These are phyloP conservation scores for Colistium nudipinnis DNA, from an alignment of 2,113 vertebrate species.

Conservation along the genomic window DNA sequence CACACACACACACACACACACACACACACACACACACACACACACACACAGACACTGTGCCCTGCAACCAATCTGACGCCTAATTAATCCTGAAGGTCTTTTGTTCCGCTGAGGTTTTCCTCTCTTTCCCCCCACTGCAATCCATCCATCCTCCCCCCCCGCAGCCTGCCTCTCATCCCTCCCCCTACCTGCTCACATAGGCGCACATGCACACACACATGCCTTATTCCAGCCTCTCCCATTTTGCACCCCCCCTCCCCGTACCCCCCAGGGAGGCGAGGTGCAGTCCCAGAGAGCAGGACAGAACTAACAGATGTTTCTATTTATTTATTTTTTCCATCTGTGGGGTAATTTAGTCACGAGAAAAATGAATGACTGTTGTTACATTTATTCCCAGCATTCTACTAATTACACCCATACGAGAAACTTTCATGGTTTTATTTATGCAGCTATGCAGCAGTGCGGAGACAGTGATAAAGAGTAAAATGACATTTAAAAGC, in stretches of 20 bases:
- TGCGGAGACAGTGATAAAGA: not conserved
- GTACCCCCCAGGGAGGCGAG: slow-evolving; percentile 47
- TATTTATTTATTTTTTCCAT: slow-evolving; percentile 12
- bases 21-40: too few species aligned
- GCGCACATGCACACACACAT: slow-evolving; percentile 2
- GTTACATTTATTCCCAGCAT: slow-evolving; percentile 39
- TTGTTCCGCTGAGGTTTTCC: slow-evolving; percentile 79
- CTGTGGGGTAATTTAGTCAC: slow-evolving; percentile 41
- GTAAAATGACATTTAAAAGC: not conserved
- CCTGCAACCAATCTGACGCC: slow-evolving; percentile 84
- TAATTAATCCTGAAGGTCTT: slow-evolving; percentile 87
- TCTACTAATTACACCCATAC: slow-evolving; percentile 46
- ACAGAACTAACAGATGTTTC: slow-evolving; percentile 63
- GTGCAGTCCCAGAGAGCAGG: slow-evolving; percentile 49
- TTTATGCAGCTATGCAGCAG: slow-evolving; percentile 1
- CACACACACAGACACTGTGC: slow-evolving; percentile 38
- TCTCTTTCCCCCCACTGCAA: slow-evolving; percentile 65
- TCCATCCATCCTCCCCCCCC: slow-evolving; percentile 69
- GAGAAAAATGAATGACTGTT: slow-evolving; percentile 24
- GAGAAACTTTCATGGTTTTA: slow-evolving; percentile 11
- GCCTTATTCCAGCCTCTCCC: slow-evolving; percentile 44
- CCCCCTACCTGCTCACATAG: slow-evolving; percentile 34
- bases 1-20: too few species aligned
- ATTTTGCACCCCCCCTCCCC: slow-evolving; percentile 46
- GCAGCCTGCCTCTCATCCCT: slow-evolving; percentile 51